Percentiles rank a stretch among this genome's conserved stretches.
These are phyloP conservation scores for Phylloscopus whistleri DNA, from an alignment of 2,113 vertebrate genomes.

Conservation along the genomic window DNA sequence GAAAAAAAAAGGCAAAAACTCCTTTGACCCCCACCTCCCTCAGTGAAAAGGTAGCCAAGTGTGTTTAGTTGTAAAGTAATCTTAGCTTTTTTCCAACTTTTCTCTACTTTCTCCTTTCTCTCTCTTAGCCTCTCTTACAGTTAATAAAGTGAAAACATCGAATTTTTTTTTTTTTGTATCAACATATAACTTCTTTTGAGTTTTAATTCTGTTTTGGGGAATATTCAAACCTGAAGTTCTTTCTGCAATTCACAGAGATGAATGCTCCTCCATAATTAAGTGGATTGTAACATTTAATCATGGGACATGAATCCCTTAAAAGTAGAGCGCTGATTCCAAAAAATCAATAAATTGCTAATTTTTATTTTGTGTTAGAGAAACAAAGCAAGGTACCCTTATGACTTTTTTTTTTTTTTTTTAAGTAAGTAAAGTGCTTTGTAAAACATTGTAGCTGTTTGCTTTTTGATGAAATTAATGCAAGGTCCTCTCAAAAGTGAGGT, in stretches of 20 bases:
- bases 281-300: not conserved
- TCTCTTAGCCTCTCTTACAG: not conserved
- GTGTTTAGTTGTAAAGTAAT: not conserved
- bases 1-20: not conserved
- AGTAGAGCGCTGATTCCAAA: not conserved
- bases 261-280: not conserved
- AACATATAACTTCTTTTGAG: not conserved
- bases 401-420: not conserved
- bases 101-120: not conserved
- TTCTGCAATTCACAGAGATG: not conserved
- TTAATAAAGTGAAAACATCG: not conserved
- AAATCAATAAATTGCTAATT: not conserved
- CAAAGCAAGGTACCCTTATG: not conserved
- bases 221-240: not conserved
- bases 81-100: not conserved
- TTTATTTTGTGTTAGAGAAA: not conserved
- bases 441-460: not conserved
- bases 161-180: not conserved
- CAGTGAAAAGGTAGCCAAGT: not conserved
- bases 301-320: not conserved
- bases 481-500: not conserved
- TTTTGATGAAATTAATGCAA: not conserved
- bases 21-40: accelerated
- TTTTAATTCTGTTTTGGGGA: not conserved
- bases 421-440: not conserved